Base-by-base conservation (phyloP, 2,888 invertebrate genomes). In the Pterobdella sp. region DNA sequence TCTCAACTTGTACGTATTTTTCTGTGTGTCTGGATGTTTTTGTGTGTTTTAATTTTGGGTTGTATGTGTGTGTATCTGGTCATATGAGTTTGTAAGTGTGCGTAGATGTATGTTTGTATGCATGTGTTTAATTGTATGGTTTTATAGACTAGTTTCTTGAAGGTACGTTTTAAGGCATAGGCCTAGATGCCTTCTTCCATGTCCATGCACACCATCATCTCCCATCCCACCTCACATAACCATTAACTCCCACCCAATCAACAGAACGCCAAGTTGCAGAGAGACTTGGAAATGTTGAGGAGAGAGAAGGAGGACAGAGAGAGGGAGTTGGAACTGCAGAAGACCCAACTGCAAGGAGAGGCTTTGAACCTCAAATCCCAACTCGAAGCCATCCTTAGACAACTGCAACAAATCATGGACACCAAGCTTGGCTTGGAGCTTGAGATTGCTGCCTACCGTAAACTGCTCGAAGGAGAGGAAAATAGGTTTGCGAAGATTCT, bases 361-460 rank as follows among this genome's bases (percentile, higher is more conserved):
- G 80, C 73, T 60, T 80, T 80, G 75, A 80, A 80, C 70, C 79
- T 81, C n/a, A 77, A 81, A 32, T 78, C 80, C 3, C 82, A 83
- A 79, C 80, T 83, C 81, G 82, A 83, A 72, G 78, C 79, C 72
- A 81, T 82, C 78, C 82, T 81, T 75, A 82, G 81, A 74, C 84
- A 84, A 72, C 81, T 85, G 36, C 85, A 85, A 81, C 72, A 73
- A 22, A 72, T 80, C 29, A 76, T 79, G 75, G 86, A 86, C 79
- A 85, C 84, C 78, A 86, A 86, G 78, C 84, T 86, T 74, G 85
- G 85, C 29, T 80, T 86, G 74, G 86, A 86, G 80, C 84, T 86
- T 71, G 86, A 86, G 80, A 86, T 86, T 77, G 85, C 86, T 76
- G 86, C 86, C 76, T 86, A 87, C 83, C 81, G 86, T 74, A 86